Conservation (phyloP, 1,140 invertebrate genomes). For the Grapholita molesta region DNA sequence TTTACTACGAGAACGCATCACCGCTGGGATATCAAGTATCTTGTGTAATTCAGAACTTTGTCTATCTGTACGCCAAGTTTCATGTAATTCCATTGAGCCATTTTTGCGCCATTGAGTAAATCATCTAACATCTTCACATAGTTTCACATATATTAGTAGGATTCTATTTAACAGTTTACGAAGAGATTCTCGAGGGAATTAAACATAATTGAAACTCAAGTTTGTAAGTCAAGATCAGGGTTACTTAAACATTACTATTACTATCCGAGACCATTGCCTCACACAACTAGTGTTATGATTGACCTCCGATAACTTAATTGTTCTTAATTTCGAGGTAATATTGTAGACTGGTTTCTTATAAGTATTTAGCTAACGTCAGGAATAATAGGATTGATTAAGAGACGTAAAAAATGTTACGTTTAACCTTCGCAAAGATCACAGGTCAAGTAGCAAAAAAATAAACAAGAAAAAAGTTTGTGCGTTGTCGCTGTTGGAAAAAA, state of each 20-base stretch:
- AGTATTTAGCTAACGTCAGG: neutral
- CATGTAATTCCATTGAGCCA: too few species aligned
- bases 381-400: neutral
- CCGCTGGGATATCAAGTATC: too few species aligned
- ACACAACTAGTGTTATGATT: neutral
- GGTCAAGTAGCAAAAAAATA: neutral
- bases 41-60: too few species aligned
- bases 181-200: neutral
- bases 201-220: neutral
- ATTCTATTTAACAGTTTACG: too few species aligned
- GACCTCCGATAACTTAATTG: neutral
- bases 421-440: slow-evolving; percentile 4
- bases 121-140: too few species aligned
- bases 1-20: too few species aligned
- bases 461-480: neutral
- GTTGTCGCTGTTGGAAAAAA: neutral
- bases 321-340: neutral
- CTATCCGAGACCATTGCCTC: neutral
- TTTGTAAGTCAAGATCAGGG: neutral
- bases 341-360: neutral
- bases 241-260: neutral
- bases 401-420: neutral
- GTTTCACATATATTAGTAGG: too few species aligned
- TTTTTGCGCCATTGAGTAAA: too few species aligned
- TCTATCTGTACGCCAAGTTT: too few species aligned